phyloP scores from a whole-genome alignment of 2,113 vertebrate species.

The Regulus satrapa region DNA sequence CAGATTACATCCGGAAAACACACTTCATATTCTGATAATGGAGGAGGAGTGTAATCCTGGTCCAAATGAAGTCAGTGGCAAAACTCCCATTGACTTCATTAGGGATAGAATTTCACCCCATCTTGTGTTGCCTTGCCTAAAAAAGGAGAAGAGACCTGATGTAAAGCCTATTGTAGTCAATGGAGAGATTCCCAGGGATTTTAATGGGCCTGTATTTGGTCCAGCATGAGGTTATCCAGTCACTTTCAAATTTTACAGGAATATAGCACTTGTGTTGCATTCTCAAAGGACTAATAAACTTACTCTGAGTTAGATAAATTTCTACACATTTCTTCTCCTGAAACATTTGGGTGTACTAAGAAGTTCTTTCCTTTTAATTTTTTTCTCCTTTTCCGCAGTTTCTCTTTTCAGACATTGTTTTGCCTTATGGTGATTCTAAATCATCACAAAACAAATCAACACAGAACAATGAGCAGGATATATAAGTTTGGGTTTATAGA shows the following conservation, averaged over 20 bases:
- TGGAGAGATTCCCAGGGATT: conserved; percentile 31
- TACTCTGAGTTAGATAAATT: neutral
- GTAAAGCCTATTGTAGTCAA: conserved; percentile 46
- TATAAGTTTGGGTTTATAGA: conserved; percentile 12
- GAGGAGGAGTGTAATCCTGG: neutral
- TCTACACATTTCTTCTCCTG: neutral
- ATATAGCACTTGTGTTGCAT: neutral
- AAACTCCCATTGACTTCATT: conserved; percentile 42
- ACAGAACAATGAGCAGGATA: neutral
- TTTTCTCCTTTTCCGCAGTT: neutral
- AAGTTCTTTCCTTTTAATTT: neutral
- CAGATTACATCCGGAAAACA: conserved; percentile 16
- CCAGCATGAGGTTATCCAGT: conserved; percentile 46
- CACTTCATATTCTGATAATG: conserved; percentile 4
- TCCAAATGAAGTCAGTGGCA: conserved; percentile 49
- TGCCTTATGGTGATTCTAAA: conserved; percentile 19
- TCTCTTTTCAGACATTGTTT: conserved; percentile 5
- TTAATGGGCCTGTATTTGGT: conserved; percentile 30
- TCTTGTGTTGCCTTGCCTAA: conserved; percentile 36
- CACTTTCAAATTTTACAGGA: conserved; percentile 39
- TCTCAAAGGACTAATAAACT: conserved; percentile 28
- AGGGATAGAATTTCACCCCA: conserved; percentile 39
- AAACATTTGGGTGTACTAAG: neutral
- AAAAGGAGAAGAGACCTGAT: conserved; percentile 55
- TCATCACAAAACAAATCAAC: neutral